A percentile compares a stretch with the other conserved stretches of the same genome.
phyloP scores from a whole-genome alignment of 2,888 invertebrate species.

The Adelphocoris suturalis region DNA sequence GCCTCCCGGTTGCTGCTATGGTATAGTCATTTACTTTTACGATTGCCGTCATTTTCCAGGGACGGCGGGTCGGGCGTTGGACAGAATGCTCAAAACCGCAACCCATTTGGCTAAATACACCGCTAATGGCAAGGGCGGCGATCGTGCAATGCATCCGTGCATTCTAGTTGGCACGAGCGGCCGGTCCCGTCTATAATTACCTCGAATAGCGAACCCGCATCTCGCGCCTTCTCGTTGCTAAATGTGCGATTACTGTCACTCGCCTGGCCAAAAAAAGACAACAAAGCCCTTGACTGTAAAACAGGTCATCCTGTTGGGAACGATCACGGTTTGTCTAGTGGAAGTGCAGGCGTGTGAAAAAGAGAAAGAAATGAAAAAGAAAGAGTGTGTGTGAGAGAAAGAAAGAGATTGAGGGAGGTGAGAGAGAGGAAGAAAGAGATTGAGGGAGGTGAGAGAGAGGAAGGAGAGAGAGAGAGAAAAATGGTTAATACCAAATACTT shows the following conservation, averaged over 20 bases:
- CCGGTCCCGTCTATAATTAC: conserved; percentile 6
- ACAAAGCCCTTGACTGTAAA: neutral
- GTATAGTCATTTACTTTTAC: neutral
- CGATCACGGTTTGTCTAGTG: neutral
- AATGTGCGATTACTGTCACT: neutral
- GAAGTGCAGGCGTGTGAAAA: neutral
- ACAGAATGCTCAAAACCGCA: neutral
- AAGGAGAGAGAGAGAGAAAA: too few species aligned
- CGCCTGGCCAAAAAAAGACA: neutral
- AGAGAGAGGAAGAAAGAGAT: too few species aligned
- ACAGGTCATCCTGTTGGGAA: neutral
- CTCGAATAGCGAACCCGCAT: neutral
- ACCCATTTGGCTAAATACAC: conserved; percentile 24
- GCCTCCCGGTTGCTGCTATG: neutral
- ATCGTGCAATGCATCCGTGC: neutral
- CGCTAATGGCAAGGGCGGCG: neutral
- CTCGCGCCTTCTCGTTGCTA: neutral
- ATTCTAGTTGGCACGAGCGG: conserved; percentile 20
- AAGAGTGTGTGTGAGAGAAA: too few species aligned
- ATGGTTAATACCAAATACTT: too few species aligned
- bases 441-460: too few species aligned
- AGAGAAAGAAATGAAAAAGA: too few species aligned
- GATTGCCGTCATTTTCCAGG: neutral
- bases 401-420: too few species aligned
- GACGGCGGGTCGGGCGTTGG: neutral